phyloP scores from a whole-genome alignment of 2,888 invertebrate species.

The Idaea dimidiata region DNA sequence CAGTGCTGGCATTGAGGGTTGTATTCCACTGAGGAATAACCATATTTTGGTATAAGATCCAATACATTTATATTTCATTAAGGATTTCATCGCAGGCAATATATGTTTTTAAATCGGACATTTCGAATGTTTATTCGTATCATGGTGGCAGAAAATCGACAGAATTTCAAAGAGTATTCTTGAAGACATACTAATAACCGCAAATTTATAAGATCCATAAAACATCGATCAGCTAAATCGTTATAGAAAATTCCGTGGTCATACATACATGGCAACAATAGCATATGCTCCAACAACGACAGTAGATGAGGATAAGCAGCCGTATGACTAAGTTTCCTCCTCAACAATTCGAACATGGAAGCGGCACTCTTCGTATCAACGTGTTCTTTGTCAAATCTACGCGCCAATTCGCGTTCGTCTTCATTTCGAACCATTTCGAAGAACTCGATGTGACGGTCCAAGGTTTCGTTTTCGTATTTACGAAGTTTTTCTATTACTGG shows the following conservation, averaged over 20 bases:
- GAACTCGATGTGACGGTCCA: conserved; percentile 98
- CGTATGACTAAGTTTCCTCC: conserved; percentile 94
- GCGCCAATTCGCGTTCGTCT: conserved; percentile 96
- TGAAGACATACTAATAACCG: no score
- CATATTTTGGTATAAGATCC: not conserved
- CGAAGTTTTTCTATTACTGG: conserved; percentile 94
- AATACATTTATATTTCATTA: no score
- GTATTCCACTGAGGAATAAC: conserved; percentile 84
- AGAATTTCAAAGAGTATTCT: no score
- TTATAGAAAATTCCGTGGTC: not conserved
- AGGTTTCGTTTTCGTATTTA: conserved; percentile 95
- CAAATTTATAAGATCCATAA: conserved; percentile 1
- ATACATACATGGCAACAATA: conserved; percentile 85
- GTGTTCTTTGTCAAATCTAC: conserved; percentile 94
- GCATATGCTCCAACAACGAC: conserved; percentile 93
- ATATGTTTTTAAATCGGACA: no score
- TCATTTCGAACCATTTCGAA: conserved; percentile 99
- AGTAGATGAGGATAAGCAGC: conserved; percentile 96
- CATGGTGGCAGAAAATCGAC: no score
- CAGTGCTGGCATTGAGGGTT: conserved; percentile 95
- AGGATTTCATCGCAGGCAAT: no score
- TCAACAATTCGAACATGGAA: conserved; percentile 94
- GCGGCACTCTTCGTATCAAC: conserved; percentile 96
- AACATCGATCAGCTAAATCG: not conserved
- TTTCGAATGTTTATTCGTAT: no score